Base-by-base conservation (phyloP, 35 echinoderm and acorn worm species). In the Ophioderma brevispina region DNA sequence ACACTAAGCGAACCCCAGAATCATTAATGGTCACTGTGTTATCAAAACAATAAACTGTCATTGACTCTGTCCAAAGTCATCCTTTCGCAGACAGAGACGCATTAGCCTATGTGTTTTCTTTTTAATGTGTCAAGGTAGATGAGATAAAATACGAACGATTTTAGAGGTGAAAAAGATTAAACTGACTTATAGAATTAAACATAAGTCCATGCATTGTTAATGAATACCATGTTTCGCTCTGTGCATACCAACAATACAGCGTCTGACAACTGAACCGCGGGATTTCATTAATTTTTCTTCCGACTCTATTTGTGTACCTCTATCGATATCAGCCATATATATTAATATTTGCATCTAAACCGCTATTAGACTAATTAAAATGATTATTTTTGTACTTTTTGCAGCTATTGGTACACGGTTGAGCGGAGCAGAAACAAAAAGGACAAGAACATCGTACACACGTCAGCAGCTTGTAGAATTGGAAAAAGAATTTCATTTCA, bases 401-500 rank as follows among this genome's bases (percentile, higher is more conserved):
- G 36, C 83, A 85, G 83, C 83, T 52, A 28, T 85, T 59, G 83
- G 83, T 19, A 35, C 49, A 64, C 46, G 83, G 25, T 85, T 85
- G 30, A 70, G 37, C 39, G 83, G 83, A 36, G 52, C 63, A 23
- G 83, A 85, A 32, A 94, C 46, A 33, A 94, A 93, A 33, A 50
- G 96, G 46, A 91, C 90, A 75, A 86, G 96, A 36, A 94, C 93
- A 23, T 85, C 96, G 0, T 98, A 95, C 70, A 98, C 90, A 41
- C 90, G 96, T 30, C 83, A 90, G n/a, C 96, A 98, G 77, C 86
- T 91, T 13, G 84, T 98, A 17, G 96, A 98, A 86, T 82, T 98
- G 6, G 96, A 98, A 59, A 98, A 98, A 50, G 96, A 98, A 64
- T 98, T 98, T 75, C 92, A 95, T 42, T 98, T 98, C 80, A 98